phyloP scores from a whole-genome alignment of 2,797 vertebrate species.

The Pangasius mekongensis region DNA sequence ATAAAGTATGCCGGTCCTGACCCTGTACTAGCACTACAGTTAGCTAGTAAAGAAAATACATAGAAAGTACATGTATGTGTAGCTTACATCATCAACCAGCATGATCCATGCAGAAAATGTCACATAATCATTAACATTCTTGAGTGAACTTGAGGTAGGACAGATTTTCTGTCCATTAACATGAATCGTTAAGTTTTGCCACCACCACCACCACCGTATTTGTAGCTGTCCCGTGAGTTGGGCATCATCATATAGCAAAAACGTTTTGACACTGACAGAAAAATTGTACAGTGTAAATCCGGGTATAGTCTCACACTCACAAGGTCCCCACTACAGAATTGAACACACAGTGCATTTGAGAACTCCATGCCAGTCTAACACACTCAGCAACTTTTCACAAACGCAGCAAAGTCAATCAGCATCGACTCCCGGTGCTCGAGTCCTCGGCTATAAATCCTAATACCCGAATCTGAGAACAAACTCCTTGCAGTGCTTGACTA shows the following conservation, averaged over 20 bases:
- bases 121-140: too few relatives aligned
- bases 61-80: not conserved
- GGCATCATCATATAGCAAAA: not conserved
- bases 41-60: not conserved
- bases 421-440: not conserved
- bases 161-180: not conserved
- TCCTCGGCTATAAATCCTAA: conserved; percentile 22
- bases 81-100: not conserved
- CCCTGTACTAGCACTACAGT: not conserved
- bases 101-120: not conserved
- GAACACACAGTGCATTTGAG: not conserved
- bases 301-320: not conserved
- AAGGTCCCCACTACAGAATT: not conserved
- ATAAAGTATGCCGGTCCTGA: not conserved
- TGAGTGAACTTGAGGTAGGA: not conserved
- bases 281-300: not conserved
- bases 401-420: conserved; percentile 20
- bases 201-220: not conserved
- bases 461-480: conserved; percentile 36
- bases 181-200: not conserved
- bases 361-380: not conserved
- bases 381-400: conserved; percentile 14
- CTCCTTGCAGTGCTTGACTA: conserved; percentile 37
- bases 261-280: not conserved
- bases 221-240: not conserved